Base-by-base conservation (phyloP, 2,888 invertebrate genomes). In the Theretra japonica region DNA sequence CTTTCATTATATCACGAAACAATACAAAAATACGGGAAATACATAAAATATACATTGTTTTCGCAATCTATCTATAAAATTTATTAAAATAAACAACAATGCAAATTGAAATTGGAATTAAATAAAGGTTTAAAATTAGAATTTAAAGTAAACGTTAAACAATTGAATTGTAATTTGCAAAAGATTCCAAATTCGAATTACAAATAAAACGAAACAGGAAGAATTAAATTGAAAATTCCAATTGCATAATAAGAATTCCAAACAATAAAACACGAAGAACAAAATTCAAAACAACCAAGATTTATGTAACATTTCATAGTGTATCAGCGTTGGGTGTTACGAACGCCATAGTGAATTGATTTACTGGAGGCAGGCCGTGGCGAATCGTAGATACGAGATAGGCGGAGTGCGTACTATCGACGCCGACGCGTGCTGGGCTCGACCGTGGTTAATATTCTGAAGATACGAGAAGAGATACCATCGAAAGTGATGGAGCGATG, bases 321-420 rank as follows among this genome's bases (percentile, higher is more conserved):
- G 17, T 11, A 30, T 25, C 19, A 58, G 19, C 17, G 15, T 25
- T 58, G 33, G 41, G 41, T 58, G 33, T 33, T 58, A 68, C 65
- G 76, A 76, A 74, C 73, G 80, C 76, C 79, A 79, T 80, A 76
- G 76, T 79, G 74, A 83, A 85, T 82, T 80, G 83, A 85, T 82
- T 85, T 75, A 79, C 69, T 72, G 60, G 74, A 68, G 73, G 70
- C 77, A 73, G 25, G 71, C 72, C 72, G 73, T 70, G 71, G 73
- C 72, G 68, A 78, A 78, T 78, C 73, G 69, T 71, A 76, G 77
- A 80, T 75, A 72, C 71, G 69, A 77, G 75, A 74, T 77, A 75
- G 70, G 71, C 65, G 23, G 65, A 48, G 33, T 21, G 33, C 41
- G 65, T 65, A 17, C 65, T 65, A 65, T 48, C 65, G 65, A 17